Conservation (phyloP, 2,797 vertebrate genomes). For the Salmo trutta region DNA sequence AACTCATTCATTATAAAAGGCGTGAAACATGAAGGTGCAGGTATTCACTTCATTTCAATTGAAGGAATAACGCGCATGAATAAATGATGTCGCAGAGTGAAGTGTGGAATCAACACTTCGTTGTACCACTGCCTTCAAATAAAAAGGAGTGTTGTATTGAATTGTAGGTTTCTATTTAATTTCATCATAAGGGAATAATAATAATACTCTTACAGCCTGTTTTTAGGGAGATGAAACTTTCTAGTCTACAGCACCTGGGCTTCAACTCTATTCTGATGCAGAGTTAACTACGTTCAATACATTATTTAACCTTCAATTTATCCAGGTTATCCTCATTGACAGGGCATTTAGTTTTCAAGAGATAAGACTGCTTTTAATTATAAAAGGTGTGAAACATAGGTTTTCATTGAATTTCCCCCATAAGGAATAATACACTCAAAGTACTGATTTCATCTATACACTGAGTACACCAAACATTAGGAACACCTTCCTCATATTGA, state of each 20-base stretch:
- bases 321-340: too few relatives aligned
- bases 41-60: background rate
- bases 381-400: background rate
- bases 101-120: background rate
- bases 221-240: background rate
- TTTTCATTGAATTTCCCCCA: constrained; percentile 35
- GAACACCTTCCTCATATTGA: too few relatives aligned
- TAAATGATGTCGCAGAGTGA: too few relatives aligned
- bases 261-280: background rate
- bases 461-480: too few relatives aligned
- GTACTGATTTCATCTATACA: background rate
- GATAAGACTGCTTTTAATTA: background rate
- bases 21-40: background rate
- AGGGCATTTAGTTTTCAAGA: too few relatives aligned
- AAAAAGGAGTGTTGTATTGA: background rate
- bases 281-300: background rate
- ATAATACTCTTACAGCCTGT: background rate
- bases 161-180: background rate
- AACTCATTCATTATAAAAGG: background rate
- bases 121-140: background rate
- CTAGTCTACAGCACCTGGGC: background rate
- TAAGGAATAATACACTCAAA: constrained; percentile 12
- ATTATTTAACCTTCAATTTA: background rate
- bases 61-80: background rate
- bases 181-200: background rate